Conservation (phyloP, 2,888 invertebrate species). For the Himalopsyche kuldschensis region DNA sequence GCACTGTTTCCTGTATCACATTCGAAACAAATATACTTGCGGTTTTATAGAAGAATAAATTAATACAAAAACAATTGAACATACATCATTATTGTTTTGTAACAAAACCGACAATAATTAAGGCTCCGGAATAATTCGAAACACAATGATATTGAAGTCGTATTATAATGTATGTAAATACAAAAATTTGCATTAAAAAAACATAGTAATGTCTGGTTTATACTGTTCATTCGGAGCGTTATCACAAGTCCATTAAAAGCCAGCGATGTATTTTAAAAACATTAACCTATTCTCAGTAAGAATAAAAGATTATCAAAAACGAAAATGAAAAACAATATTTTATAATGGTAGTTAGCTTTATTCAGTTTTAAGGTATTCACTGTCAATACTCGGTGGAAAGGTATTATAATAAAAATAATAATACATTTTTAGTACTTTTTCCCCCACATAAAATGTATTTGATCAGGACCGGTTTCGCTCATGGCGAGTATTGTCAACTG, state of each 20-base stretch:
- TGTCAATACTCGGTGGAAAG: too few species aligned
- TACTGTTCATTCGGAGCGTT: background rate
- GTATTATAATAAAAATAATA: too few species aligned
- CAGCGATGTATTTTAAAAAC: too few species aligned
- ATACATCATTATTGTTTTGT: background rate
- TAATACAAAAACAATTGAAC: background rate
- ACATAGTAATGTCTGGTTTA: background rate
- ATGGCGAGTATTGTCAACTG: too few species aligned
- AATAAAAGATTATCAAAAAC: too few species aligned
- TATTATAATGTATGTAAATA: background rate
- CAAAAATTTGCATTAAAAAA: background rate
- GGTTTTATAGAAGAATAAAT: background rate
- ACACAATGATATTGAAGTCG: background rate
- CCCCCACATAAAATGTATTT: too few species aligned
- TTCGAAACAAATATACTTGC: background rate
- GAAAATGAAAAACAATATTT: too few species aligned
- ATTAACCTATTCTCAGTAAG: too few species aligned
- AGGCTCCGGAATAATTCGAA: background rate
- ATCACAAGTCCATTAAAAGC: background rate
- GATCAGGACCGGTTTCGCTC: too few species aligned
- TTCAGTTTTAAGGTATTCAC: too few species aligned
- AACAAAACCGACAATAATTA: background rate
- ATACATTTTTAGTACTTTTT: too few species aligned
- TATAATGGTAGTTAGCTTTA: too few species aligned
- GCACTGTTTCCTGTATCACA: background rate